Evolutionary conservation across 2,888 invertebrate genomes (phyloP).

Genomic region (Vesta saturnalis): DNA sequence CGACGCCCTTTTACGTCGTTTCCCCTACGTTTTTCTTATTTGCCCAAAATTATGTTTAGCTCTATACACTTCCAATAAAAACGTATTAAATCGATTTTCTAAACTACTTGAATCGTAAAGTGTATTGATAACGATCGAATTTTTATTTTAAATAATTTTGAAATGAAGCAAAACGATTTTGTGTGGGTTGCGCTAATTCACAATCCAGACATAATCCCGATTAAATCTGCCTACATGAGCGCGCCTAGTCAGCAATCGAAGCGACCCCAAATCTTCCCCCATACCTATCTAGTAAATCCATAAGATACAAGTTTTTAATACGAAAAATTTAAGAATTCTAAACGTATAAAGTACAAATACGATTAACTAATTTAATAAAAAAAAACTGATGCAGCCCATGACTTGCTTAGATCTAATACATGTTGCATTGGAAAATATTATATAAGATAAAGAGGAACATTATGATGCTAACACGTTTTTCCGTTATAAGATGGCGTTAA

Average conservation of each 20-base stretch:
- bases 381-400: no score
- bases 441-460: no score
- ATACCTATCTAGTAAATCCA: slow-evolving; percentile 16
- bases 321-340: slow-evolving; percentile 16
- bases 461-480: no score
- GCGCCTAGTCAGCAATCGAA: slow-evolving; percentile 35
- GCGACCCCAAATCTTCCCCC: slow-evolving; percentile 27
- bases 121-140: no score
- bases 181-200: slow-evolving; percentile 35
- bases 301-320: slow-evolving; percentile 24
- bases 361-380: no score
- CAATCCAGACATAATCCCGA: slow-evolving; percentile 44
- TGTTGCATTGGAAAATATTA: no score
- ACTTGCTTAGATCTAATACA: no score
- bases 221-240: slow-evolving; percentile 42
- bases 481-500: no score
- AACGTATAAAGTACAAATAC: no score
- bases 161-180: slow-evolving; percentile 12
- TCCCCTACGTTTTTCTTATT: slow-evolving; percentile 19
- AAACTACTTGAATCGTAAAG: no score
- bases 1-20: slow-evolving; percentile 31
- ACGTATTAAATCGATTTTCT: no score
- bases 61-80: not conserved
- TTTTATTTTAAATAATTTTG: no score
- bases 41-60: not conserved